A percentile compares a stretch with the other conserved stretches of the same genome.
These are phyloP conservation scores for Drosophila pseudoananassae DNA, from an alignment of 1,140 invertebrate genomes.

Conservation along the genomic window DNA sequence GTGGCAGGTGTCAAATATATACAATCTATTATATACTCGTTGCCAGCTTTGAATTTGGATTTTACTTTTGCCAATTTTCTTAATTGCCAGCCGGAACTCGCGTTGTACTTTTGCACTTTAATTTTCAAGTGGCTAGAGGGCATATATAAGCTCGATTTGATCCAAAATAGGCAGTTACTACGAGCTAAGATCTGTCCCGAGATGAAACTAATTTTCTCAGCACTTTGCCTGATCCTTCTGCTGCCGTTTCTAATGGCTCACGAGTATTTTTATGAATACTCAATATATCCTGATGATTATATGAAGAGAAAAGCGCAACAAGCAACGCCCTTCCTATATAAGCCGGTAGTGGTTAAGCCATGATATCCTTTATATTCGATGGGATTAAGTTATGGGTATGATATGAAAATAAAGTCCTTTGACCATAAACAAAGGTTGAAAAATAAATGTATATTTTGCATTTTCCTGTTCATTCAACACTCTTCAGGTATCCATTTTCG, in stretches of 20 bases:
- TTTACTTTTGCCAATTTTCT: slow-evolving; percentile 63
- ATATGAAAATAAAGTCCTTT: too few species aligned
- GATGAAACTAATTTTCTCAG: slow-evolving; percentile 31
- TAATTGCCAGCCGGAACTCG: slow-evolving; percentile 58
- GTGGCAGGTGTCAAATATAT: slow-evolving; percentile 72
- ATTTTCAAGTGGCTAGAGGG: background rate
- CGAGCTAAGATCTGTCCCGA: background rate
- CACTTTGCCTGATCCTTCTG: slow-evolving; percentile 28
- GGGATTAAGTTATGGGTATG: too few species aligned
- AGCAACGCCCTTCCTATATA: too few species aligned
- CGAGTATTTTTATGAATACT: background rate
- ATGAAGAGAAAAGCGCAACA: too few species aligned
- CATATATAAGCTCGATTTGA: slow-evolving; percentile 31
- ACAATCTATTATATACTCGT: slow-evolving; percentile 69
- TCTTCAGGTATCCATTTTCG: slow-evolving; percentile 8
- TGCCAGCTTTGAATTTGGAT: slow-evolving; percentile 30
- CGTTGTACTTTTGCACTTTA: slow-evolving; percentile 15
- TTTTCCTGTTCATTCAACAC: background rate
- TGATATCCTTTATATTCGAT: too few species aligned
- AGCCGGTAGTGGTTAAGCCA: too few species aligned
- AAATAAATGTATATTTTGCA: background rate
- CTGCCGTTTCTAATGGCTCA: slow-evolving; percentile 21
- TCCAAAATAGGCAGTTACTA: slow-evolving; percentile 34
- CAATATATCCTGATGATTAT: too few species aligned
- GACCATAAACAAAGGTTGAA: too few species aligned